Base-by-base conservation (phyloP, 2,113 vertebrate genomes). In the Callipepla squamata region DNA sequence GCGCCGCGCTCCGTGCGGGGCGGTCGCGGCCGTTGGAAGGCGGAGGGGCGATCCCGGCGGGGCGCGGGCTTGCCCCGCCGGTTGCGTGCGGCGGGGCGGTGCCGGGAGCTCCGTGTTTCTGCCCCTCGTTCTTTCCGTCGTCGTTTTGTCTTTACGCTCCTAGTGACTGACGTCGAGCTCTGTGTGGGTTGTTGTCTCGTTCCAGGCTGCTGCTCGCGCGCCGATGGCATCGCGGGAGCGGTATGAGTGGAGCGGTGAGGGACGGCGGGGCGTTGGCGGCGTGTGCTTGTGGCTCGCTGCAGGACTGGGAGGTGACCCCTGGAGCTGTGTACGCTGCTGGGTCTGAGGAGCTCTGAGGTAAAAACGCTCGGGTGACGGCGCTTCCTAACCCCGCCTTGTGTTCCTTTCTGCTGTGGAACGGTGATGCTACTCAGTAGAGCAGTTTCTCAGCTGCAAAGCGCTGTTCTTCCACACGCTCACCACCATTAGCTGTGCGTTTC, bases 171-270 rank as follows among this genome's bases (percentile, higher is more conserved):
- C 5, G 1, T 34, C 20, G 69, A 44, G 21, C 40, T 40, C 40
- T 40, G 40, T 13, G 40, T 40, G 8, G 4, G 70, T 89, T 83
- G 55, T 22, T 66, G 53, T 90, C 40, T 76, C 1, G 34, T 74
- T 73, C 7, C 55, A 95, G 95, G 6, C 80, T 11, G 2, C 36
- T 50, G 66, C 36, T 57, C 17, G 55, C 25, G 80, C 53, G 0
- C 42, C 23, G 79, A 23, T 26, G 57, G 30, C 8, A 57, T 14
- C 38, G 76, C 74, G 61, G 76, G 55, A 59, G 4, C 34, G 30
- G 82, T 75, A 90, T 91, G 94, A 89, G 95, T 96, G 95, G 93
- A 77, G 66, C 32, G 7, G 45, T 45, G 45, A 11, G 63, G 63
- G 59, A 68, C 47, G 30, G 57, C 55, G 6, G 47, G 75, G 65